These are phyloP conservation scores for Acipenser oxyrinchus DNA, from an alignment of 2,797 vertebrate species.

Conservation along the genomic window DNA sequence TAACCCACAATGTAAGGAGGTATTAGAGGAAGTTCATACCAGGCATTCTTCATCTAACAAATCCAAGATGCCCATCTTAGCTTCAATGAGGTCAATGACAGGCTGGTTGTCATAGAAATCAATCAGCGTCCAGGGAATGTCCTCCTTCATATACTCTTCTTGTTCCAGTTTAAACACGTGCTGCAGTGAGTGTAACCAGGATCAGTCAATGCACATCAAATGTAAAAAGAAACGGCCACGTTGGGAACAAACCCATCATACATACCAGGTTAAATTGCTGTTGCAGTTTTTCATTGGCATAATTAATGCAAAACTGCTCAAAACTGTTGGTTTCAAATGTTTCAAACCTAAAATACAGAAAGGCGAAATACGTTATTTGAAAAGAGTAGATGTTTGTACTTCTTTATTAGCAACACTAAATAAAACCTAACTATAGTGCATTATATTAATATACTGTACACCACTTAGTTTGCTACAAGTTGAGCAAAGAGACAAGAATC, in stretches of 20 bases:
- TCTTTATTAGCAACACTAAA: too few species aligned
- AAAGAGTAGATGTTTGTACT: too few species aligned
- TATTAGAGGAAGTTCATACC: conserved; percentile 52
- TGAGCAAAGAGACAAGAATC: too few species aligned
- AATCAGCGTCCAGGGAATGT: conserved; percentile 92
- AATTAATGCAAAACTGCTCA: conserved; percentile 98
- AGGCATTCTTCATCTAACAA: conserved; percentile 94
- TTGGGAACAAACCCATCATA: neutral
- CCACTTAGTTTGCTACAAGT: too few species aligned
- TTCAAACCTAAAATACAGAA: conserved; percentile 77
- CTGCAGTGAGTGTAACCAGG: conserved; percentile 42
- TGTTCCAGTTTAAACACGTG: conserved; percentile 98
- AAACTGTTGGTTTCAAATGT: conserved; percentile 97
- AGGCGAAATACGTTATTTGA: neutral
- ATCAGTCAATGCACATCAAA: neutral
- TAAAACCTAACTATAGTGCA: too few species aligned
- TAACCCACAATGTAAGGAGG: too few species aligned
- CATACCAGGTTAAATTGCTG: conserved; percentile 96
- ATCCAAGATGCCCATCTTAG: conserved; percentile 93
- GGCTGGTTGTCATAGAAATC: conserved; percentile 97
- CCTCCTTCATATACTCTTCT: conserved; percentile 97
- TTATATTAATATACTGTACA: too few species aligned
- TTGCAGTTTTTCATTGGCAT: conserved; percentile 95
- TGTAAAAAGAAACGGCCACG: conserved; percentile 7
- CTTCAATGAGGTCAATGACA: conserved; percentile 94